phyloP scores from a whole-genome alignment of 1,140 invertebrate genomes.

The Sitophilus oryzae region DNA sequence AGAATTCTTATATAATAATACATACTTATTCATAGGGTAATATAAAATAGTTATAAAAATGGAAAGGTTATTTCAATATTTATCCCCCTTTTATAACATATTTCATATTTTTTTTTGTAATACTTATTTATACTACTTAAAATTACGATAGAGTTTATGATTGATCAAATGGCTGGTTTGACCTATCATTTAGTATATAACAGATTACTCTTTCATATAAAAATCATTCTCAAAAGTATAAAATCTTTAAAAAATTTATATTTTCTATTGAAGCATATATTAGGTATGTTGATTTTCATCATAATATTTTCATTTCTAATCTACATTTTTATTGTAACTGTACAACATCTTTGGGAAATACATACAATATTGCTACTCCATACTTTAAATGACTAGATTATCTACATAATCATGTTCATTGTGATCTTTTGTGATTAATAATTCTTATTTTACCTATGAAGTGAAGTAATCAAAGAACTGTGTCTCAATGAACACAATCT shows the following conservation, averaged over 20 bases:
- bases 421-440: too few species aligned
- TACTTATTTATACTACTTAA: too few species aligned
- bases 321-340: slow-evolving; percentile 26
- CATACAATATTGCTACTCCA: slow-evolving; percentile 28
- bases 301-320: not conserved
- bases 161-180: slow-evolving; percentile 27
- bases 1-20: not conserved
- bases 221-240: slow-evolving; percentile 20
- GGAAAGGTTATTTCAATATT: too few species aligned
- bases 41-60: not conserved
- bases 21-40: not conserved
- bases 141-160: slow-evolving; percentile 4
- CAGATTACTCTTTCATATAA: slow-evolving; percentile 10
- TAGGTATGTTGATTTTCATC: not conserved
- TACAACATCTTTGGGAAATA: slow-evolving; percentile 25
- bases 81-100: too few species aligned
- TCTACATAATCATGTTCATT: too few species aligned
- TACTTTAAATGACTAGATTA: slow-evolving; percentile 14
- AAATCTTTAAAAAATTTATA: slow-evolving; percentile 13
- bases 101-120: too few species aligned
- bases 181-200: not conserved
- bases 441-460: too few species aligned
- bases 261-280: slow-evolving; percentile 15
- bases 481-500: too few species aligned
- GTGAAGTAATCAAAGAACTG: too few species aligned